Evolutionary conservation across 2,888 invertebrate species (phyloP).

Genomic region (Lysandra coridon): DNA sequence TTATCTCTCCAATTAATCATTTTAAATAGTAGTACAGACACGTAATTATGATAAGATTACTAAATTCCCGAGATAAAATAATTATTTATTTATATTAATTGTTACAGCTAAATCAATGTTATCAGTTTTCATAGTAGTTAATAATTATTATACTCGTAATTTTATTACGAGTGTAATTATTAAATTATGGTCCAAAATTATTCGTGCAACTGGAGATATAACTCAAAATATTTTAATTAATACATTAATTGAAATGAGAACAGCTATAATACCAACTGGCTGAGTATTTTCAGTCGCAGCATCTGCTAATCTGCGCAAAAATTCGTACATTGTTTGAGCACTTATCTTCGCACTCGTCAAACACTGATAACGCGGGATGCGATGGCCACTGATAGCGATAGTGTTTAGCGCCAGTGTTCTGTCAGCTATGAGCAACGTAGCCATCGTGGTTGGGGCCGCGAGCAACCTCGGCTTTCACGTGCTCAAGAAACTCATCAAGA

Average conservation of each 20-base stretch:
- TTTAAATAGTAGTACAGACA: background rate
- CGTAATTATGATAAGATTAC: slow-evolving; percentile 3
- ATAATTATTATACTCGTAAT: no score
- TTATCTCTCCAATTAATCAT: background rate
- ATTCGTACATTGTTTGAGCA: slow-evolving; percentile 49
- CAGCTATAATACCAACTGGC: background rate
- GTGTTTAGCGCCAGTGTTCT: slow-evolving; percentile 55
- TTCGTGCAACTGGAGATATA: background rate
- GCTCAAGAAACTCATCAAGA: slow-evolving; percentile 57
- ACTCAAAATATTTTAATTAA: background rate
- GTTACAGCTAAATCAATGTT: background rate
- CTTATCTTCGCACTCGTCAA: slow-evolving; percentile 57
- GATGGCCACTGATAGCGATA: slow-evolving; percentile 61
- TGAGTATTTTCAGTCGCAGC: slow-evolving; percentile 29
- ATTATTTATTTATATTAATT: background rate
- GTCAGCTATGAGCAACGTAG: slow-evolving; percentile 67
- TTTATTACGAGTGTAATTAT: background rate
- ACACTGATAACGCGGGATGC: slow-evolving; percentile 60
- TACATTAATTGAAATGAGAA: background rate
- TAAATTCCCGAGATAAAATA: background rate
- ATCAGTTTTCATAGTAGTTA: background rate
- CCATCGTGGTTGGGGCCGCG: slow-evolving; percentile 68
- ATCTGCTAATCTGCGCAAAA: slow-evolving; percentile 37
- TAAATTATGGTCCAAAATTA: background rate
- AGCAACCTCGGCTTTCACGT: slow-evolving; percentile 73